A percentile compares a stretch with the other conserved stretches of the same genome.
Evolutionary conservation across 2,113 vertebrate species (phyloP).

Genomic region (Pomatorhinus ruficollis): DNA sequence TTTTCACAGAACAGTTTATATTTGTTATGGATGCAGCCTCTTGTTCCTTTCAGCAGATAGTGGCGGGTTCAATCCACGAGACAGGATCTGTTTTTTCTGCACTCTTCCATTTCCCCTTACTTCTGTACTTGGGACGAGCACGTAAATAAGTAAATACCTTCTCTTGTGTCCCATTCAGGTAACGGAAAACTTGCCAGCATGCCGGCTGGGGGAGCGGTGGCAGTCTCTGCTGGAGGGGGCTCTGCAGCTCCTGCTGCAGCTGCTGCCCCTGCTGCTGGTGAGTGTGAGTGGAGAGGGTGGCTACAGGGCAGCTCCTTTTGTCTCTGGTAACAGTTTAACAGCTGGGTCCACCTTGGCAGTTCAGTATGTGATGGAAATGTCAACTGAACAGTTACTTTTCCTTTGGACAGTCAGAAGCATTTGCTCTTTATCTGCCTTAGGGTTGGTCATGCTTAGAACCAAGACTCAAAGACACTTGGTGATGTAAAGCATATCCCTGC

Average conservation of each 20-base stretch:
- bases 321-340: neutral
- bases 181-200: conserved; percentile 91
- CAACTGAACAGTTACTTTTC: neutral
- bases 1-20: neutral
- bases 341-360: neutral
- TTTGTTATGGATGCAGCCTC: neutral
- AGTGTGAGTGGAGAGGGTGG: neutral
- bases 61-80: neutral
- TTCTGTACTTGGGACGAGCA: neutral
- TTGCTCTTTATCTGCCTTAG: neutral
- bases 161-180: conserved; percentile 64
- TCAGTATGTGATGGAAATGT: neutral
- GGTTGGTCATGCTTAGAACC: neutral
- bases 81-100: too few species aligned
- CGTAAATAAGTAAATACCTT: neutral
- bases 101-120: neutral
- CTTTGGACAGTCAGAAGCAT: neutral
- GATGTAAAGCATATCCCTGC: neutral
- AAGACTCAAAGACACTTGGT: neutral
- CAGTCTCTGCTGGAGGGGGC: conserved; percentile 78
- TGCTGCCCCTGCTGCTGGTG: conserved; percentile 74
- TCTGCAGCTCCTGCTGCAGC: conserved; percentile 83
- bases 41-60: neutral
- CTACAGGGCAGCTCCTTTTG: neutral
- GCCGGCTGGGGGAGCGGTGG: conserved; percentile 86